Base-by-base conservation (phyloP, 30 jellyfish, hydroid and myxozoan species). In the Hydractinia echinata region DNA sequence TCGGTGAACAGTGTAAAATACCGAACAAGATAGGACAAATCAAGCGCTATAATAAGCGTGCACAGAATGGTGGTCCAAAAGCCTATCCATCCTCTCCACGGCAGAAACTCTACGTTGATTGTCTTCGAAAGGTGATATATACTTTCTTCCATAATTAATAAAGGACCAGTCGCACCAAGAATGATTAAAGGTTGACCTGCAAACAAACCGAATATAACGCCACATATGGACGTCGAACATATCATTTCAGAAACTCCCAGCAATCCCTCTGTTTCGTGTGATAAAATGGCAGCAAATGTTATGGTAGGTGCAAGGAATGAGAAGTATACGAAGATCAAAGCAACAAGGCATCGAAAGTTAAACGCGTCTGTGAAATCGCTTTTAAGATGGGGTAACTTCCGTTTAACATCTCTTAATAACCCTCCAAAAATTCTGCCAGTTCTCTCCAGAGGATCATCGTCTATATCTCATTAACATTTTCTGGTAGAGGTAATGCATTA, bases 81-180 rank as follows among this genome's bases (percentile, higher is more conserved):
- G 79, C 97, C 97, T 5, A 89, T 89, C 91, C 97, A 89, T 51
- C 84, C 95, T 50, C 97, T 54, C 95, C 95, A 89, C 11, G 97
- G 84, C 50, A 89, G 81, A 58, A 89, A 89, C 74, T 89, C 97
- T 4, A 89, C 93, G 5, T 78, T 81, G 62, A 89, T 67, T 67
- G 16, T 52, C 66, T 51, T 44, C 5, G 95, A 86, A 11, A 89
- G 77, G 51, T 81, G 87, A 61, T 81, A 89, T 16, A 89, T 84
- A 51, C 79, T 85, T 50, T 90, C 79, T 60, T 89, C 97, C 85
- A 89, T 73, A 8, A 89, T 88, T 67, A 85, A 54, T 86, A 89
- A 67, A 13, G 97, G 97, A 44, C 97, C 97, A 11, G 97, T 85
- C 8, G 97, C 91, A 2, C 97, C 97, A 16, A 89, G 83, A 6